Conservation (phyloP, 2,113 vertebrate genomes). For the Sinosuthora webbiana region DNA sequence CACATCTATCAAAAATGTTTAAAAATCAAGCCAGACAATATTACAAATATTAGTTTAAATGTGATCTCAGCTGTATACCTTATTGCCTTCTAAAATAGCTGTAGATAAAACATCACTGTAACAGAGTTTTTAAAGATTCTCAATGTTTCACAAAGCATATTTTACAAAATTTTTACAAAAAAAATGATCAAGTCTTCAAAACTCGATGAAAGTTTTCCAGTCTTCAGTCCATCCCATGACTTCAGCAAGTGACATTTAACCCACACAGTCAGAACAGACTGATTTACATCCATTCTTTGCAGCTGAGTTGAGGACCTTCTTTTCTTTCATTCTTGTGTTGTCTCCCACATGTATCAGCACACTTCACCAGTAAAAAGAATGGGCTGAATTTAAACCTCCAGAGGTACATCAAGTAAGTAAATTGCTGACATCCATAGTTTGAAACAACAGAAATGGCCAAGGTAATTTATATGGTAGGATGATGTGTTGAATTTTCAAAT, state of each 20-base stretch:
- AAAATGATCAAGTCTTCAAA: background rate
- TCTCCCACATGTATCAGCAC: background rate
- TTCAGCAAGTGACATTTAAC: background rate
- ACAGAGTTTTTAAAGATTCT: background rate
- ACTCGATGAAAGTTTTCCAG: background rate
- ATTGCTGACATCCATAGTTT: background rate
- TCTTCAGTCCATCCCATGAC: background rate
- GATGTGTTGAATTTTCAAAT: background rate
- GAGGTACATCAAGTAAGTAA: background rate
- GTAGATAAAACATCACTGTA: background rate
- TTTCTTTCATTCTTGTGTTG: background rate
- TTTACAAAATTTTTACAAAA: background rate
- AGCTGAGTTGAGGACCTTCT: background rate
- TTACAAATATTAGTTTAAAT: background rate
- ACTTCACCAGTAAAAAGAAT: background rate
- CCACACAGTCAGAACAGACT: background rate
- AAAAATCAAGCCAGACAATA: background rate
- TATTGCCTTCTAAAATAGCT: background rate
- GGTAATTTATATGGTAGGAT: background rate
- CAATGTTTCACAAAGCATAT: background rate
- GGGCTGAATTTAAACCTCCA: background rate
- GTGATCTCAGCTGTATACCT: background rate
- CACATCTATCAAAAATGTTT: background rate
- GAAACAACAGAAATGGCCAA: background rate
- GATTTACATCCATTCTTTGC: background rate